Percentiles rank a stretch among this genome's conserved stretches.
Conservation (phyloP, 2,797 vertebrate genomes). For the Thaleichthys pacificus region DNA sequence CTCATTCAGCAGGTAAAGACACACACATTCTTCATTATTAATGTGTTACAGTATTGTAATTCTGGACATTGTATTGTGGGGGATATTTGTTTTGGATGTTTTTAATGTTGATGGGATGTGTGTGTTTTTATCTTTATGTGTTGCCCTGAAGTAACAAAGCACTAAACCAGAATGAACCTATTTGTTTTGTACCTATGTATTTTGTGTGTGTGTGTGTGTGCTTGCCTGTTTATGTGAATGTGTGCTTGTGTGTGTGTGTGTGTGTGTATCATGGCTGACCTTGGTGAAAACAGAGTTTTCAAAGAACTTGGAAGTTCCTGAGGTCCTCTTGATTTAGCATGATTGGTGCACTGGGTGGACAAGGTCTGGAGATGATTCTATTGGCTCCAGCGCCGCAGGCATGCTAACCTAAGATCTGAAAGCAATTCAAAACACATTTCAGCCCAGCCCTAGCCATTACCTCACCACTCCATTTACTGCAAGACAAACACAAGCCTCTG, state of each 20-base stretch:
- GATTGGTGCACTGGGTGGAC: not conserved
- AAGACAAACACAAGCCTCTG: not conserved
- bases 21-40: constrained; percentile 35
- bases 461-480: not conserved
- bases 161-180: constrained; percentile 15
- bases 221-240: constrained; percentile 12
- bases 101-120: constrained; percentile 51
- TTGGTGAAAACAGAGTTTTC: not conserved
- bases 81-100: constrained; percentile 28
- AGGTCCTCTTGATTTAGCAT: not conserved
- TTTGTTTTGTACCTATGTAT: not conserved
- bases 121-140: constrained; percentile 47
- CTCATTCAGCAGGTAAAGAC: constrained; percentile 53
- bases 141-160: constrained; percentile 43
- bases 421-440: not conserved
- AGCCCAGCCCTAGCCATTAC: not conserved
- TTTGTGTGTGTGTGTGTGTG: constrained; percentile 12
- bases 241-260: not conserved
- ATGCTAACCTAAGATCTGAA: constrained; percentile 25
- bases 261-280: not conserved
- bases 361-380: constrained; percentile 16
- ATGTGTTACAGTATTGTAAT: constrained; percentile 19
- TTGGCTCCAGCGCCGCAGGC: not conserved
- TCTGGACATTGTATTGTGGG: constrained; percentile 4
- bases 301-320: not conserved